phyloP scores from a whole-genome alignment of 2,113 vertebrate genomes.

The Bubo scandiacus region DNA sequence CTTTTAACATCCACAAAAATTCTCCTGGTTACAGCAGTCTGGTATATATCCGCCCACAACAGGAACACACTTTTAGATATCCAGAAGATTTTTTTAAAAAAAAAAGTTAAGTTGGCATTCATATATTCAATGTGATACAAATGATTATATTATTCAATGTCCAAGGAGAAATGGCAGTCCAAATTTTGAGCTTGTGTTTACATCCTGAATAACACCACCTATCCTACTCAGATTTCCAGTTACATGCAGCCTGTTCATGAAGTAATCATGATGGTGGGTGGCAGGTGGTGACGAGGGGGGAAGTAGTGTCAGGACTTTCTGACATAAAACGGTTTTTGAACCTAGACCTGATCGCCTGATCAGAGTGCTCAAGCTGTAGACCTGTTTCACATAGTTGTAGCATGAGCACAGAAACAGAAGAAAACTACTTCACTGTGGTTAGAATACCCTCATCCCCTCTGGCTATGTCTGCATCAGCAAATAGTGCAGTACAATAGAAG shows the following conservation, averaged over 20 bases:
- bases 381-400: not conserved
- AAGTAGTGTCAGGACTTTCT: not conserved
- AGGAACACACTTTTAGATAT: not conserved
- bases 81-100: not conserved
- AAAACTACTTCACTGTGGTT: not conserved
- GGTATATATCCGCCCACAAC: not conserved
- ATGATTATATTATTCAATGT: not conserved
- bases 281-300: not conserved
- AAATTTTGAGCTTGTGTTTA: not conserved
- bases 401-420: not conserved
- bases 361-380: not conserved
- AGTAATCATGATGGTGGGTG: not conserved
- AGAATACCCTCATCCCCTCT: not conserved
- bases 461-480: constrained; percentile 11
- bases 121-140: not conserved
- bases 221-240: not conserved
- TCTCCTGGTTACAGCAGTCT: not conserved
- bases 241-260: not conserved
- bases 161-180: not conserved
- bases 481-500: not conserved
- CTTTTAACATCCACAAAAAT: not conserved
- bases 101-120: not conserved
- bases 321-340: not conserved
- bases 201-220: not conserved
- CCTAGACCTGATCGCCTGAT: not conserved